Conservation (phyloP, 2,113 vertebrate species). For the Shinisaurus crocodilurus region DNA sequence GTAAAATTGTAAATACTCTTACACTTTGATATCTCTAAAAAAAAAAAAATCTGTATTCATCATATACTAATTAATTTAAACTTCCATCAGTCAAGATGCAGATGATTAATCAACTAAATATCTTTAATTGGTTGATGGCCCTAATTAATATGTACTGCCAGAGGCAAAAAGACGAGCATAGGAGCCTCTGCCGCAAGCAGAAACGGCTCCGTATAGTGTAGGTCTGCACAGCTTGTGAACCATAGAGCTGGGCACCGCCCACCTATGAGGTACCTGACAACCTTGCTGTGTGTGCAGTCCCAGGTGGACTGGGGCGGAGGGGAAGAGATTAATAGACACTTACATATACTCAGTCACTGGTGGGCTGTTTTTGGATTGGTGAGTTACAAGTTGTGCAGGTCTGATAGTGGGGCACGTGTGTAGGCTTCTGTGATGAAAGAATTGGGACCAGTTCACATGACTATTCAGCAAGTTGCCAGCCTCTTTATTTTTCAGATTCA, state of each 20-base stretch:
- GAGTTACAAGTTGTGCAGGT: not conserved
- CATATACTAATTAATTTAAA: not conserved
- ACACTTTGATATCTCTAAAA: not conserved
- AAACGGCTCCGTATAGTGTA: not conserved
- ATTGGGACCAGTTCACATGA: not conserved
- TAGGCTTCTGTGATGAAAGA: not conserved
- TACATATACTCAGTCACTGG: not conserved
- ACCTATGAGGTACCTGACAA: not conserved
- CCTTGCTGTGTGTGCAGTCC: not conserved
- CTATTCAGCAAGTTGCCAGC: not conserved
- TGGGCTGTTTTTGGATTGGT: not conserved
- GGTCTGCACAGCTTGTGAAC: not conserved
- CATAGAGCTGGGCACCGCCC: not conserved
- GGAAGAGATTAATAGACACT: too few relatives aligned
- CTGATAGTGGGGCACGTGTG: not conserved
- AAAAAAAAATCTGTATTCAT: not conserved
- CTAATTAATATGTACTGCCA: not conserved
- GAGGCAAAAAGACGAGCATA: constrained; percentile 2
- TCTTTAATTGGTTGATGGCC: not conserved
- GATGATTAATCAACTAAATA: not conserved
- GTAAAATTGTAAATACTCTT: too few relatives aligned
- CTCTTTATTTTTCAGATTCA: not conserved
- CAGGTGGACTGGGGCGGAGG: too few relatives aligned
- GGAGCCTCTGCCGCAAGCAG: constrained; percentile 5
- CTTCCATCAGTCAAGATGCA: not conserved